A percentile compares a stretch with the other conserved stretches of the same genome.
Conservation (phyloP, 2,113 vertebrate genomes). For the Oriolus oriolus region DNA sequence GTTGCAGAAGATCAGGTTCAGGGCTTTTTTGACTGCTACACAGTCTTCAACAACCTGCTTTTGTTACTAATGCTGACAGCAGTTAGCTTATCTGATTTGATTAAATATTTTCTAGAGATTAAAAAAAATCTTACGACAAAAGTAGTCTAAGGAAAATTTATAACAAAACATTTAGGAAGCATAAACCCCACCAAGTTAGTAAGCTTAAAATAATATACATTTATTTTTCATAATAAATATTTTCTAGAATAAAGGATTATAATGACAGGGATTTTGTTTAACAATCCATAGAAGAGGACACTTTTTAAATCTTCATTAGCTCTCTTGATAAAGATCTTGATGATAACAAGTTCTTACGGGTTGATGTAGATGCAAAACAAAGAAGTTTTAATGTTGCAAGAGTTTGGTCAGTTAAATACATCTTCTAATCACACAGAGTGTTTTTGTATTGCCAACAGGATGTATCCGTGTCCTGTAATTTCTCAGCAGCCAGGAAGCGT, state of each 20-base stretch:
- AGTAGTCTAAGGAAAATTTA: background rate
- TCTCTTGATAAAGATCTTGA: background rate
- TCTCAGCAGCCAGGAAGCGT: accelerated
- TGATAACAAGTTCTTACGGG: background rate
- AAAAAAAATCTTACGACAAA: background rate
- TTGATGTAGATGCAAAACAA: background rate
- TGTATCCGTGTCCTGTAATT: background rate
- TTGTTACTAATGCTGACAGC: background rate
- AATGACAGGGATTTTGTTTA: background rate
- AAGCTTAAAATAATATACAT: background rate
- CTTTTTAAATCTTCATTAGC: background rate
- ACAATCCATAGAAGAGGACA: background rate
- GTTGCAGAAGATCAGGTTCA: background rate
- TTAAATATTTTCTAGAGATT: background rate
- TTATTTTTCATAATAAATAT: background rate
- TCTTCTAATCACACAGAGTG: background rate
- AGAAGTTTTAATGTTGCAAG: background rate
- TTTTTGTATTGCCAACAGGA: background rate
- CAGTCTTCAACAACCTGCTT: background rate
- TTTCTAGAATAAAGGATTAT: background rate
- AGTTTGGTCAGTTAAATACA: background rate
- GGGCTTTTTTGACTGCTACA: background rate
- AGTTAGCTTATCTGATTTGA: background rate
- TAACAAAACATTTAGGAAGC: background rate
- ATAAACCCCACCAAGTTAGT: background rate